Conservation (phyloP, 1,140 invertebrate species). For the Pachyrhynchus sulphureomaculatus region DNA sequence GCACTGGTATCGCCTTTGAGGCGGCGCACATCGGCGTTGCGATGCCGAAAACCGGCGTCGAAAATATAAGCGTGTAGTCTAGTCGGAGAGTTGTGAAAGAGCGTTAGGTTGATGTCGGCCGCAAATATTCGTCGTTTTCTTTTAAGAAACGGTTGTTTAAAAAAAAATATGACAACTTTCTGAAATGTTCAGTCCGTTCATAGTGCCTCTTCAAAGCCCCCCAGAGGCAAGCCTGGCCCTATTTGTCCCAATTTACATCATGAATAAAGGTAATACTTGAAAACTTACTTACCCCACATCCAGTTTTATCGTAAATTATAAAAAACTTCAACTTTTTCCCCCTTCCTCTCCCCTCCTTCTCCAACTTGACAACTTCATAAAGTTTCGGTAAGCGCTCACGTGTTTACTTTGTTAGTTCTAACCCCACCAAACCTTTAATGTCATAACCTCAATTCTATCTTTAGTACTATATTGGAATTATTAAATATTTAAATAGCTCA, state of each 20-base stretch:
- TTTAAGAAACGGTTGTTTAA: conserved; percentile 2
- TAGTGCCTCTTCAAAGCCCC: conserved; percentile 11
- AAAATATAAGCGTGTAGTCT: conserved; percentile 24
- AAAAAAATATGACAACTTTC: conserved; percentile 15
- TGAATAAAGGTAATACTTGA: conserved; percentile 12
- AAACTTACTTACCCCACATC: not conserved
- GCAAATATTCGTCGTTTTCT: conserved; percentile 9
- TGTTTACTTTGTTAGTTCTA: not conserved
- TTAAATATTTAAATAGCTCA: conserved; percentile 12
- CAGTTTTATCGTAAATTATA: not conserved
- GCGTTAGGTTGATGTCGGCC: conserved; percentile 11
- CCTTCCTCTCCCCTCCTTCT: not conserved
- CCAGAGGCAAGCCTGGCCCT: not conserved
- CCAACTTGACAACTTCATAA: not conserved
- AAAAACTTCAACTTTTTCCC: no score
- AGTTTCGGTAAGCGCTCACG: not conserved
- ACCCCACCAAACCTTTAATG: not conserved
- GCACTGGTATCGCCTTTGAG: conserved; percentile 19
- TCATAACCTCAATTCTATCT: conserved; percentile 16
- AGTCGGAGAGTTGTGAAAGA: conserved; percentile 23
- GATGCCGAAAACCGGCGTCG: conserved; percentile 27
- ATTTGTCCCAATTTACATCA: conserved; percentile 8
- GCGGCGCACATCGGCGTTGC: conserved; percentile 26
- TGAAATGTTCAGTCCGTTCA: conserved; percentile 12
- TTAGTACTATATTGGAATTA: not conserved